Base-by-base conservation (phyloP, 2,797 vertebrate genomes). In the Lophotriccus pileatus region DNA sequence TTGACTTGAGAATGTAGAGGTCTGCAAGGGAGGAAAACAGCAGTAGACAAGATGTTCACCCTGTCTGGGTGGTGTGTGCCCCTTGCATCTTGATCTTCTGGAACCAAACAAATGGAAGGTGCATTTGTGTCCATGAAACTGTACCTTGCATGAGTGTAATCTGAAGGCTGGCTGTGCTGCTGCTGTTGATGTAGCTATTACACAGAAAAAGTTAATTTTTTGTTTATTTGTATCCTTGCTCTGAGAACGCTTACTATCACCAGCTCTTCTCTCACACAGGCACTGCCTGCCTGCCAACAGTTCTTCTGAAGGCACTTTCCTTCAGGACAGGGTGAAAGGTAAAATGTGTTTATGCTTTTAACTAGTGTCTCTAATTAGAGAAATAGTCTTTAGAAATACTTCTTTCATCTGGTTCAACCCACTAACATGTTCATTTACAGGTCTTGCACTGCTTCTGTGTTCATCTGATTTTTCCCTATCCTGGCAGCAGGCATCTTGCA, bases 281-380 rank as follows among this genome's bases (percentile, higher is more conserved):
- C 67, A 47, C 28, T 82, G 73, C 66, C 66, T 86, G 50, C 80
- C 67, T 86, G 50, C 80, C 67, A 91, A 8, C 37, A 46, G 27
- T 60, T 77, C 76, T 70, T 82, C 77, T 94, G 60, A 82, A 63
- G 55, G 41, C 56, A 18, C 50, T 69, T 78, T 52, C 67, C 76
- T 92, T 90, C 56, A 64, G 78, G 70, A 83, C 56, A 76, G 52
- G 30, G 60, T 83, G 56, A 56, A 74, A 87, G 70, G 88, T 90
- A 83, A 85, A 95, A 92, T 56, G 74, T 82, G 44, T 44, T 84
- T 82, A 86, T 82, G 30, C 44, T 88, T 93, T 76, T 80, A 89
- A 70, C 27, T 72, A 43, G 37, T 52, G 64, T 77, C 34, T 68
- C 74, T 67, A 68, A 62, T 81, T 74, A 87, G 73, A 90, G 22